Evolutionary conservation across 2,797 vertebrate species (phyloP), one percentile per base, ranked within the genome.

Genomic region (Micropoecilia bifurca): DNA sequence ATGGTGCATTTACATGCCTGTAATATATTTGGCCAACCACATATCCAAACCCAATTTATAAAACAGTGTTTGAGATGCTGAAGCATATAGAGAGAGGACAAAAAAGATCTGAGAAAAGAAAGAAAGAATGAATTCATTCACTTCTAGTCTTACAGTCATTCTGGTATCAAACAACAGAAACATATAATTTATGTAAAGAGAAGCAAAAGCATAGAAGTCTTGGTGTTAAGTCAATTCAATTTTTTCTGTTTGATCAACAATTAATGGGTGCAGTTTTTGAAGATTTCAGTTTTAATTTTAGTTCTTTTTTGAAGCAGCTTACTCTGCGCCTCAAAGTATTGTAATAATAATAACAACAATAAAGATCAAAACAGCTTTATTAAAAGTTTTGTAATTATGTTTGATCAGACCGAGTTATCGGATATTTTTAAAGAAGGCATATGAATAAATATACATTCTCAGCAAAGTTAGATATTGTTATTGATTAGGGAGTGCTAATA

Each of bases 201-300:
- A 33, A 43, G 22, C 41, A 75, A 68, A 80, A 71, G 18, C 28
- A 30, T 73, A 53, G 4, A 39, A 43, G 22, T 22, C 1, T 6
- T 16, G 18, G 12, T 30, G 12, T 55, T 46, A 33, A 75, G 30
- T 59, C 30, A 20, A 36, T 33, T 61, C 48, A 30, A 71, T 14
- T 22, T 61, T 73, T 46, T 50, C 48, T 36, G 10, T 59, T 53
- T 61, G 36, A 28, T 43, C 41, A 75, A 36, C 71, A 47, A 74
- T 78, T 82, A 14, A 55, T 73, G 45, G 39, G 53, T 74, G 55
- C 20, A 33, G 63, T 22, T 33, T 74, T 76, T 84, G 20, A 80
- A 47, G 55, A 73, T 36, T 5, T 57, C 55, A 68, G 9, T 18
- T 46, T 53, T 14, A 25, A 43, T 71, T 75, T 36, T 4, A 61